phyloP scores from a whole-genome alignment of 23 tunicate species.

The Halocynthia roretzi region DNA sequence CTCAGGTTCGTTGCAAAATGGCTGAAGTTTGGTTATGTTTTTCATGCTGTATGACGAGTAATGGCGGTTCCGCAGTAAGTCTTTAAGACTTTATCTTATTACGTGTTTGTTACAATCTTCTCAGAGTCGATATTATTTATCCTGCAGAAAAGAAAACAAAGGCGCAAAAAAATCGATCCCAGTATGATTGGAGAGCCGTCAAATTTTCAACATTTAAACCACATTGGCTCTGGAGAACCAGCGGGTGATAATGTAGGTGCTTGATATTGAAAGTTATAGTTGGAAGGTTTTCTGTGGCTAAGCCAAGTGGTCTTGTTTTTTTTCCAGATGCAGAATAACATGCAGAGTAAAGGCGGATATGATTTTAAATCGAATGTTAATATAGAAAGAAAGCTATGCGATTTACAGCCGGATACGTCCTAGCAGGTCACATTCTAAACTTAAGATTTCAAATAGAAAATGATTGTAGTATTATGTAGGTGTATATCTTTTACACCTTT shows the following conservation, averaged over 20 bases:
- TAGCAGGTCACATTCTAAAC: conserved; percentile 17
- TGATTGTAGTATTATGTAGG: too few species aligned
- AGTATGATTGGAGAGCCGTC: conserved; percentile 86
- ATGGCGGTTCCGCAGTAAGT: conserved; percentile 42
- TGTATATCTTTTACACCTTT: too few species aligned
- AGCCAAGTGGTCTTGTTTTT: not conserved
- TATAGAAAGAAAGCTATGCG: conserved; percentile 68
- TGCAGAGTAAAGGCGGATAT: conserved; percentile 94
- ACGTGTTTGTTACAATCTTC: not conserved
- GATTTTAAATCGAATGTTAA: conserved; percentile 66
- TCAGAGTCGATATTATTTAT: not conserved
- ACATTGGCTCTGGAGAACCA: conserved; percentile 83
- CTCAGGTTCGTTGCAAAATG: conserved; percentile 29
- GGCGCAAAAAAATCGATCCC: conserved; percentile 61
- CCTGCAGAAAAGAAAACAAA: conserved; percentile 39
- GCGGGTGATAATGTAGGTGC: conserved; percentile 61
- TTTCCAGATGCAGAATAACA: conserved; percentile 73
- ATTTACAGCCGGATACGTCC: conserved; percentile 57
- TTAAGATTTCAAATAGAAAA: too few species aligned
- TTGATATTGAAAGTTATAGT: not conserved
- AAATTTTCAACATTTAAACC: conserved; percentile 86
- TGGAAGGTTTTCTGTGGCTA: not conserved
- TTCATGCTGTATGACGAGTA: conserved; percentile 79
- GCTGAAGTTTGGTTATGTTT: conserved; percentile 81
- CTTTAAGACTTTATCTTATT: not conserved